Conservation (phyloP, 1,140 invertebrate genomes). For the Sycophaga agraensis region DNA sequence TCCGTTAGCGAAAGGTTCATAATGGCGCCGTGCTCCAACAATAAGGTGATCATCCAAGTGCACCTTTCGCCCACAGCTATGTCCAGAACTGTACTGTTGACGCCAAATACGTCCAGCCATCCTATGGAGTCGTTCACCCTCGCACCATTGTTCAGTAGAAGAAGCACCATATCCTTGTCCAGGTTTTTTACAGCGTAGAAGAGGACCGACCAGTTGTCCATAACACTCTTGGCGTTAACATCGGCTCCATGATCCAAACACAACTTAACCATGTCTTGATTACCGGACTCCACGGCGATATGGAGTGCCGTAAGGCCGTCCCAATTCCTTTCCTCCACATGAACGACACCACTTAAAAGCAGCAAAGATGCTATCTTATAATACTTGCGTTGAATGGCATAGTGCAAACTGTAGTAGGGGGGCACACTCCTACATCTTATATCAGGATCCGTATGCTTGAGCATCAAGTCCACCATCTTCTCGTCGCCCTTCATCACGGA, state of each 20-base stretch:
- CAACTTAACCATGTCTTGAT: neutral
- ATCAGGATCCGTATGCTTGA: too few relatives aligned
- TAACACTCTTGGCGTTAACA: neutral
- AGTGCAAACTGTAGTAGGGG: too few relatives aligned
- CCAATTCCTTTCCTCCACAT: slow-evolving; percentile 21
- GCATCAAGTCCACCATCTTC: too few relatives aligned
- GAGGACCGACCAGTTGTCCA: too few relatives aligned
- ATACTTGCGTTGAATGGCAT: too few relatives aligned
- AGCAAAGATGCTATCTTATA: too few relatives aligned
- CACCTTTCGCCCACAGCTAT: neutral
- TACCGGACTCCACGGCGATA: neutral
- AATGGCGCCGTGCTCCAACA: neutral
- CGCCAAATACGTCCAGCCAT: neutral
- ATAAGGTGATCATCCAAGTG: neutral
- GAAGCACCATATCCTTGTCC: neutral
- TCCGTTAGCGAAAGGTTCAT: neutral
- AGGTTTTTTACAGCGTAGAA: neutral
- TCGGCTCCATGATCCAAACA: neutral
- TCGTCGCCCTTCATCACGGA: too few relatives aligned
- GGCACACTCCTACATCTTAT: too few relatives aligned
- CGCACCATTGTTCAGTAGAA: neutral
- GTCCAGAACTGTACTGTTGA: neutral
- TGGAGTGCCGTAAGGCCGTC: neutral
- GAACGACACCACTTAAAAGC: too few relatives aligned
- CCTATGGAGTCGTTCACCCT: too few relatives aligned